Evolutionary conservation across 1,140 invertebrate genomes (phyloP), one percentile per base, ranked within the genome.

Genomic region (Zaprionus tsacasi): DNA sequence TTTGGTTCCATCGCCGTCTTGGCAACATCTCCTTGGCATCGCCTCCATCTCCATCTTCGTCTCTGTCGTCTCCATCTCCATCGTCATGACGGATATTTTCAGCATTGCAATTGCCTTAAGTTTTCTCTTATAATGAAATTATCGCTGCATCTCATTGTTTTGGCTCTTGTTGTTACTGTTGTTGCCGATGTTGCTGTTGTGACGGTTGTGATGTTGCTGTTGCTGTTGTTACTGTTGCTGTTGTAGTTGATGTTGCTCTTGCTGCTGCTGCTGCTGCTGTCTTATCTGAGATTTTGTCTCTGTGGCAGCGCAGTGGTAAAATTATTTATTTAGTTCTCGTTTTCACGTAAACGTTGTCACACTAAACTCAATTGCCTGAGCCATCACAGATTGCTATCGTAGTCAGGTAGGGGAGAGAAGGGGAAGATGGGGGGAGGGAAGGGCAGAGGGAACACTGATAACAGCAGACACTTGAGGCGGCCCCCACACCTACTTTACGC

Each of bases 301-400:
- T 59, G 43, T 38, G 33, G 33, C 33, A 30, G 57, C 65, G 57
- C 65, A 61, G 43, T 64, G 77, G 72, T 78, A 82, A 87, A 88
- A 87, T 87, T 87, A 87, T 87, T 87, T 87, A 87, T 87, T 87
- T 87, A 83, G 83, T 88, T 88, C 83, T 87, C 78, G 83, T 87
- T 87, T 87, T 88, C 83, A 87, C 83, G 82, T 87, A 87, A 87
- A 87, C 80, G 83, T 88, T 87, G 83, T 87, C 83, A 87, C 83
- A 87, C 83, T 87, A 88, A 87, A 88, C 83, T 78, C 83, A 87
- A 87, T 87, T 87, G 82, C 78, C 60, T 45, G 56, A 63, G 25
- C 57, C 57, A 21, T 10, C 33, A 10, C 64, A 65, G 76, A 70
- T 76, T 63, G 58, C 71, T 66, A 76, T 79, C 76, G 55, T 8